Base-by-base conservation (phyloP, 2,113 vertebrate species). In the Corythaeola cristata region DNA sequence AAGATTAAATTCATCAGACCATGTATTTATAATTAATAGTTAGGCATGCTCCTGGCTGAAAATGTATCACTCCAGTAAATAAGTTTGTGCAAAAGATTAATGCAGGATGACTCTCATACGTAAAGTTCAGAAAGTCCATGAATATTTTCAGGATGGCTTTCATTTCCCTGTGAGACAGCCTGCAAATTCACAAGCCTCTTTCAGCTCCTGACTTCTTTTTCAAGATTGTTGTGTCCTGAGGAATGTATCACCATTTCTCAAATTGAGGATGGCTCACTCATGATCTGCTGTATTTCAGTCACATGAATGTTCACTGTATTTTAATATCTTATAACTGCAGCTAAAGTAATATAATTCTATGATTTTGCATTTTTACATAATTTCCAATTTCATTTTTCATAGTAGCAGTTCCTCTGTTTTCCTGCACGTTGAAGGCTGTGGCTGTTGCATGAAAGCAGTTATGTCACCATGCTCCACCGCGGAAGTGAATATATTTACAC, bases 41-140 rank as follows among this genome's bases (percentile, higher is more conserved):
- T 87, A 44, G 59, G 23, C 13, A 18, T 26, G 26, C 28, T 76
- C 24, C 28, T 41, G n/a, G 44, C 23, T 74, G 56, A 66, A 62
- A 91, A 91, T 21, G 3, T 78, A 55, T 81, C 64, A 55, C 27
- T n/a, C 45, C 1, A 2, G 19, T 63, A 87, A 84, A 62, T 66
- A 87, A 32, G 24, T 91, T 81, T 77, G 71, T 44, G 71, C n/a
- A 50, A 87, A 84, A 45, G 47, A 90, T 85, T 85, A 85, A 94
- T 89, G 58, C 2, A 69, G 37, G 39, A 53, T 74, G n/a, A 49
- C 11, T 85, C 28, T 87, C 20, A 33, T 26, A 75, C 49, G 49
- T 68, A 85, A 93, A 94, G 44, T 74, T 85, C 87, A 89, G 50
- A 68, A 93, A 59, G 64, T 78, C 87, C 52, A 89, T 89, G 15